Conservation (phyloP, 2,113 vertebrate species). For the Rhineura floridana region DNA sequence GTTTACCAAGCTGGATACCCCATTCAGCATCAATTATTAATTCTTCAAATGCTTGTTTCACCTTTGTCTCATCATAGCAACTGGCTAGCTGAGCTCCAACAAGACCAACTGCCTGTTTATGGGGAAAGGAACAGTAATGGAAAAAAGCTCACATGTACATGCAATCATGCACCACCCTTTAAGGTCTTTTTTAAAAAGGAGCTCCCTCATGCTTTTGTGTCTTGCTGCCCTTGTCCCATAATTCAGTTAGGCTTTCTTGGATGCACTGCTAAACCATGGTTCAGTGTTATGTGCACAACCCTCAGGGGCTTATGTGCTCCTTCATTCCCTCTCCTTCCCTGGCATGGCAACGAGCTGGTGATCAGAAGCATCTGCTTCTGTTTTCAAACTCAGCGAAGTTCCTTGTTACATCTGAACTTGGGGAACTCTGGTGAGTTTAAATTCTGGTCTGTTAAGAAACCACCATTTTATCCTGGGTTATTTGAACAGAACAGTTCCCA, state of each 20-base stretch:
- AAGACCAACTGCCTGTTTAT: slow-evolving; percentile 83
- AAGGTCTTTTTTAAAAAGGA: neutral
- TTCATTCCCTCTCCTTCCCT: neutral
- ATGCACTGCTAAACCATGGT: too few relatives aligned
- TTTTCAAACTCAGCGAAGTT: neutral
- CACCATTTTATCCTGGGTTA: too few relatives aligned
- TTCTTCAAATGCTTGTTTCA: slow-evolving; percentile 82
- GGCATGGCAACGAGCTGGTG: neutral
- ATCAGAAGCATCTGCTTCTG: neutral
- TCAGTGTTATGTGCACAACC: too few relatives aligned
- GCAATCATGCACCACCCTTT: neutral
- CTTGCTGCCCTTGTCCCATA: too few relatives aligned
- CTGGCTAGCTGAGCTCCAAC: slow-evolving; percentile 86
- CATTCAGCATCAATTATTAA: slow-evolving; percentile 89
- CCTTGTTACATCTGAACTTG: neutral
- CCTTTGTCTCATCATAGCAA: slow-evolving; percentile 77
- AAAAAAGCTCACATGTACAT: neutral
- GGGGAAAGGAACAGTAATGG: neutral
- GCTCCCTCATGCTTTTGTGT: neutral
- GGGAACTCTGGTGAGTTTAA: neutral
- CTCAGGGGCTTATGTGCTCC: neutral
- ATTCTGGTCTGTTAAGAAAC: neutral
- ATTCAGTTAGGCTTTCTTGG: neutral
- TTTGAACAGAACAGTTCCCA: too few relatives aligned
- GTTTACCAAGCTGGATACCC: slow-evolving; percentile 87